Evolutionary conservation across 2,113 vertebrate genomes (phyloP).

Genomic region (Poeciliopsis turrubarensis): DNA sequence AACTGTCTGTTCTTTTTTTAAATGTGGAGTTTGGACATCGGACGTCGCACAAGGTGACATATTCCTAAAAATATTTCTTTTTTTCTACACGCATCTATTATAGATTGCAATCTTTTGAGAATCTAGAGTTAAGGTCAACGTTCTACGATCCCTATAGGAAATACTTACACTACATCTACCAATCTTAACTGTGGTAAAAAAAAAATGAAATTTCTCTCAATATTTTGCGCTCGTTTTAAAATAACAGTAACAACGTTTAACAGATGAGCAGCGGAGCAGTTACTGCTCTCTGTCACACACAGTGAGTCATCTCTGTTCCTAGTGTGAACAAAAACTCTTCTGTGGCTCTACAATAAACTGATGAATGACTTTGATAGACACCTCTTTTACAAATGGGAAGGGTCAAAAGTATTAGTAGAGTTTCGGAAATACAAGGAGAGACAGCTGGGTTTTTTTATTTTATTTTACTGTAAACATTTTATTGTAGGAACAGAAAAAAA

Average conservation of each 20-base stretch:
- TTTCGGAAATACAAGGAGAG: not conserved
- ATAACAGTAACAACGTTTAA: too few relatives aligned
- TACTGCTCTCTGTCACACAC: too few relatives aligned
- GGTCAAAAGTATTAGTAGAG: not conserved
- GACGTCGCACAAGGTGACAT: not conserved
- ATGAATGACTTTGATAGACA: not conserved
- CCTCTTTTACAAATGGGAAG: too few relatives aligned
- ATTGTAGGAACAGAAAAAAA: not conserved
- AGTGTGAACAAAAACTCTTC: too few relatives aligned
- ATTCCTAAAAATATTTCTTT: not conserved
- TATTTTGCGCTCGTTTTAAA: too few relatives aligned
- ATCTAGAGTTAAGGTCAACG: too few relatives aligned
- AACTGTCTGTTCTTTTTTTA: not conserved
- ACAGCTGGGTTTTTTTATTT: not conserved
- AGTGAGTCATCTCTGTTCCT: too few relatives aligned
- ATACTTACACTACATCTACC: not conserved
- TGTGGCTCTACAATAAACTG: too few relatives aligned
- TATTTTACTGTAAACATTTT: not conserved
- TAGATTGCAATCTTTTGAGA: not conserved
- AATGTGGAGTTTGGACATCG: not conserved
- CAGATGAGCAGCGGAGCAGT: too few relatives aligned
- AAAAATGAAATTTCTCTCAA: not conserved
- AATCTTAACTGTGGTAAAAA: not conserved
- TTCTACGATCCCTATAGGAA: too few relatives aligned
- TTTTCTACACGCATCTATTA: not conserved